A percentile compares a stretch with the other conserved stretches of the same genome.
These are phyloP conservation scores for Apodemus agrarius DNA, from an alignment of 2,797 vertebrate species.

Conservation along the genomic window DNA sequence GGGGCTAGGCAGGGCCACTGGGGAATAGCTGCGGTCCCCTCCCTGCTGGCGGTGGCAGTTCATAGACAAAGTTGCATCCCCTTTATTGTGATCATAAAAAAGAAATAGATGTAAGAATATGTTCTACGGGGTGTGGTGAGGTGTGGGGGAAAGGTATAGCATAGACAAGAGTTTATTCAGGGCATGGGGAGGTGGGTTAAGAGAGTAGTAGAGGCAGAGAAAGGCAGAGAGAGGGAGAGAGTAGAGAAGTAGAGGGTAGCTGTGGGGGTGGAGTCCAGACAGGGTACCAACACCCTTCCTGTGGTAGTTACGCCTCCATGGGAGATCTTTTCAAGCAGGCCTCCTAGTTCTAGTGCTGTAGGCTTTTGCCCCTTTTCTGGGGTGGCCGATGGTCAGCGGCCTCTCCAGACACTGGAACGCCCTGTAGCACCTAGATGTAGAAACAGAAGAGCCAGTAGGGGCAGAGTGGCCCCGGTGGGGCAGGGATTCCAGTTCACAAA, in stretches of 20 bases:
- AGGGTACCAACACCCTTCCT: neutral
- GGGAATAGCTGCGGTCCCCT: neutral
- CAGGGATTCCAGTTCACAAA: neutral
- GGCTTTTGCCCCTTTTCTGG: neutral
- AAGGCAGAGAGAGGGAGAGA: too few species aligned
- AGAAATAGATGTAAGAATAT: too few species aligned
- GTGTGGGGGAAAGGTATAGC: too few species aligned
- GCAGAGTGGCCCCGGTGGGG: neutral
- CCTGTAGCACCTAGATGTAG: too few species aligned
- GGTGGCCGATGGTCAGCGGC: too few species aligned
- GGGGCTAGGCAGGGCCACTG: rapidly evolving
- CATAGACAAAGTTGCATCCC: neutral
- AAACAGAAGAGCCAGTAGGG: neutral
- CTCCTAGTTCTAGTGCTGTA: neutral
- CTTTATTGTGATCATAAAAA: too few species aligned
- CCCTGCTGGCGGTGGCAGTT: neutral
- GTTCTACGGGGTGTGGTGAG: too few species aligned
- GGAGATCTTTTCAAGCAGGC: rapidly evolving
- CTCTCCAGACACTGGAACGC: neutral
- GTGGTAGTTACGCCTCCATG: rapidly evolving
- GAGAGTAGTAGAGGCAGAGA: too few species aligned
- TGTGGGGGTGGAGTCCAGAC: too few species aligned
- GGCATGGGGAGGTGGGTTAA: too few species aligned
- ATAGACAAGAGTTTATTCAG: too few species aligned
- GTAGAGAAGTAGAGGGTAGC: too few species aligned